Percentiles rank a stretch among this genome's conserved stretches.
Evolutionary conservation across 2,888 invertebrate genomes (phyloP).

Genomic region (Hypomecis atomaria): DNA sequence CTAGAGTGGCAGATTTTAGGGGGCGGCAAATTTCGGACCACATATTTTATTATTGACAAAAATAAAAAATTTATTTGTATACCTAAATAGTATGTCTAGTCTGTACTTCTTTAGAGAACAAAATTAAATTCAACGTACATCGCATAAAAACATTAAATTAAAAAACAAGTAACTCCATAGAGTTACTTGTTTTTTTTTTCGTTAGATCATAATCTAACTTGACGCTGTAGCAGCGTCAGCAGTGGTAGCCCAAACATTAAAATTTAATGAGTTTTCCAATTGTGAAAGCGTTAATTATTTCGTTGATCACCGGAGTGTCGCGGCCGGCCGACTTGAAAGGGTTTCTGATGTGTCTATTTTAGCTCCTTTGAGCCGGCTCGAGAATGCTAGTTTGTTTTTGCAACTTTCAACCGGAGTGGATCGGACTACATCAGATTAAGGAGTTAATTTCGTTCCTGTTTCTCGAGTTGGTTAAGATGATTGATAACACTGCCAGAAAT

Average conservation of each 20-base stretch:
- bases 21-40: too few relatives aligned
- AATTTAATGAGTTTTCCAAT: constrained; percentile 26
- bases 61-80: too few relatives aligned
- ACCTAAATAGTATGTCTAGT: too few relatives aligned
- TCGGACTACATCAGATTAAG: constrained; percentile 25
- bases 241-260: constrained; percentile 10
- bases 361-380: constrained; percentile 73
- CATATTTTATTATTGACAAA: too few relatives aligned
- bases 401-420: constrained; percentile 59
- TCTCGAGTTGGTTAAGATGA: background rate
- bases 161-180: too few relatives aligned
- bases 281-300: constrained; percentile 42
- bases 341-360: constrained; percentile 79
- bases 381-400: constrained; percentile 77
- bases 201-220: too few relatives aligned
- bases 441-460: constrained; percentile 24
- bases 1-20: too few relatives aligned
- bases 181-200: too few relatives aligned
- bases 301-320: constrained; percentile 54
- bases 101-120: too few relatives aligned
- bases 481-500: constrained; percentile 2
- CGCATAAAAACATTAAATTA: too few relatives aligned
- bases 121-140: too few relatives aligned
- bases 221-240: background rate
- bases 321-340: constrained; percentile 76